These are phyloP conservation scores for Cnemophilus loriae DNA, from an alignment of 2,113 vertebrate species.

Conservation along the genomic window DNA sequence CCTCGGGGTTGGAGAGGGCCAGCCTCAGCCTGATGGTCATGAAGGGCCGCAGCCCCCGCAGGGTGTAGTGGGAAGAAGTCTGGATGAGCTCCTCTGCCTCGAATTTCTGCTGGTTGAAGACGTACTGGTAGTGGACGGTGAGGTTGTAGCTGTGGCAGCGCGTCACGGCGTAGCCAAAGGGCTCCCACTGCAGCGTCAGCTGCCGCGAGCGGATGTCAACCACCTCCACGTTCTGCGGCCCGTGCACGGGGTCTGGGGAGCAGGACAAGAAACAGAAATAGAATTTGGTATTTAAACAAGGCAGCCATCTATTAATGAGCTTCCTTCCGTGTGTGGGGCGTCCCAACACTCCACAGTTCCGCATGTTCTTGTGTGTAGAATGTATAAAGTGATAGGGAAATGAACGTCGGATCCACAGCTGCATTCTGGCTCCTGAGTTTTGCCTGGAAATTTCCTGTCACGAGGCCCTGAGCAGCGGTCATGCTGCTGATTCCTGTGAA, in stretches of 20 bases:
- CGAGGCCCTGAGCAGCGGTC: rapidly evolving
- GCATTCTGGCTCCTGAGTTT: background rate
- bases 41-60: constrained; percentile 89
- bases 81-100: constrained; percentile 89
- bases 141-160: constrained; percentile 98
- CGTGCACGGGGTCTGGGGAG: constrained; percentile 87
- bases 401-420: rapidly evolving
- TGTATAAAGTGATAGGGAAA: background rate
- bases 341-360: no score
- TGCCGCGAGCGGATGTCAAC: constrained; percentile 92
- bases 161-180: constrained; percentile 91
- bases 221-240: constrained; percentile 91
- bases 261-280: background rate
- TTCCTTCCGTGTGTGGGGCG: background rate
- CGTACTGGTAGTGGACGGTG: constrained; percentile 94
- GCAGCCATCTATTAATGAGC: background rate
- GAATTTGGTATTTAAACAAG: rapidly evolving
- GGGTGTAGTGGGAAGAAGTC: constrained; percentile 92
- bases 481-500: background rate
- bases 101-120: constrained; percentile 92
- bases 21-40: constrained; percentile 88
- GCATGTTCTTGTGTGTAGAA: background rate
- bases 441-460: background rate
- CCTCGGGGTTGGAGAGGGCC: constrained; percentile 92
- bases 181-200: constrained; percentile 95